A percentile compares a stretch with the other conserved stretches of the same genome.
Evolutionary conservation across 1,140 invertebrate species (phyloP).

Genomic region (Leucophenga varia): DNA sequence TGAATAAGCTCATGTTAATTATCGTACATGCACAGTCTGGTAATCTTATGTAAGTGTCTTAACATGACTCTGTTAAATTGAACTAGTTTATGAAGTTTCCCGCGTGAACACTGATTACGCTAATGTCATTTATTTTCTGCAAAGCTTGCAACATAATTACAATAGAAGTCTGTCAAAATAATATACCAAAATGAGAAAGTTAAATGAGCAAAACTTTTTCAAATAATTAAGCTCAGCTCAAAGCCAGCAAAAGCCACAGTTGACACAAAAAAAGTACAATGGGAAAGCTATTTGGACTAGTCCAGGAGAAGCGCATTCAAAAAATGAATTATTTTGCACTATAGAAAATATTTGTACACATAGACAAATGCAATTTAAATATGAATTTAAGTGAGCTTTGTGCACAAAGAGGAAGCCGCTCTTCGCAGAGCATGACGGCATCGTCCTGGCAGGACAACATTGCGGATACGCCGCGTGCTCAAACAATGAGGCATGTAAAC

Average conservation of each 20-base stretch:
- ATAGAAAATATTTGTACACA: no score
- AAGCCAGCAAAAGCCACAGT: conserved; percentile 1
- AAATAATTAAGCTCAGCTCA: conserved; percentile 22
- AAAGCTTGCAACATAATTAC: no score
- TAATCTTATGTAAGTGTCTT: no score
- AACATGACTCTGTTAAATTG: no score
- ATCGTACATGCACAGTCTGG: no score
- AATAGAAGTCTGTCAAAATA: background rate
- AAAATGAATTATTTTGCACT: no score
- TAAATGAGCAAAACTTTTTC: conserved; percentile 31
- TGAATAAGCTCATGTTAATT: no score
- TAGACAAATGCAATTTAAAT: conserved; percentile 45
- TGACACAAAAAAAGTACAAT: conserved; percentile 14
- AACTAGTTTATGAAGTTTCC: no score
- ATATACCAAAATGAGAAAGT: conserved; percentile 7
- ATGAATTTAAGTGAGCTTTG: conserved; percentile 41
- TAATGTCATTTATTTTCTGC: no score
- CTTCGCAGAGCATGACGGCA: conserved; percentile 20
- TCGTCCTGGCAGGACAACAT: conserved; percentile 24
- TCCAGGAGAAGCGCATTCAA: conserved; percentile 20
- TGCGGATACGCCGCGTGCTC: conserved; percentile 37
- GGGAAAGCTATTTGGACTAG: conserved; percentile 21
- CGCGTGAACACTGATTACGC: no score
- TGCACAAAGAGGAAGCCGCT: conserved; percentile 19
- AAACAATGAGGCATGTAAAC: conserved; percentile 51